Evolutionary conservation across 2,888 invertebrate genomes (phyloP).

Genomic region (Dione juno): DNA sequence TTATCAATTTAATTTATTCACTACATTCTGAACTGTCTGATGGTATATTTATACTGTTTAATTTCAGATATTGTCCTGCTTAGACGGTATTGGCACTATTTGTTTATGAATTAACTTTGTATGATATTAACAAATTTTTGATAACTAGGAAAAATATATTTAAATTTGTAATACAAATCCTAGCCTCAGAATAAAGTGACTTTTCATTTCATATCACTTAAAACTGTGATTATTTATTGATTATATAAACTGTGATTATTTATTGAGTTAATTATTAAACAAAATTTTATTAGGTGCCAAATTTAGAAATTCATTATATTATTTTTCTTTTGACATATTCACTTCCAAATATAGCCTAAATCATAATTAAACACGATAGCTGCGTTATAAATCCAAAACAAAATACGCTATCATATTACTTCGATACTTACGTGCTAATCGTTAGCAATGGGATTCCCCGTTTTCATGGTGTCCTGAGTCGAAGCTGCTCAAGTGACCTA

Average conservation of each 20-base stretch:
- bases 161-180: too few species aligned
- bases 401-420: slow-evolving; percentile 32
- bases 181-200: neutral
- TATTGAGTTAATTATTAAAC: too few species aligned
- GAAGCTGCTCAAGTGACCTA: slow-evolving; percentile 76
- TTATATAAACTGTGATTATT: too few species aligned
- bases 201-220: too few species aligned
- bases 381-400: slow-evolving; percentile 33
- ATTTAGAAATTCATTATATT: neutral
- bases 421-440: slow-evolving; percentile 13
- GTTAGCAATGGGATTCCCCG: slow-evolving; percentile 73
- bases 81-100: slow-evolving; percentile 18
- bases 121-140: neutral
- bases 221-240: too few species aligned
- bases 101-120: neutral
- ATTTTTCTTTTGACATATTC: neutral
- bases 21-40: neutral
- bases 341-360: neutral
- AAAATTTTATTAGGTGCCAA: neutral
- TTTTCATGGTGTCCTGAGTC: slow-evolving; percentile 78
- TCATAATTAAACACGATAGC: neutral
- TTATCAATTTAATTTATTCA: neutral
- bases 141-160: neutral
- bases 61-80: slow-evolving; percentile 11
- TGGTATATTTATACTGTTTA: neutral